Percentiles rank a stretch among this genome's conserved stretches.
Evolutionary conservation across 2,888 invertebrate genomes (phyloP).

Genomic region (Leptinotarsa tumamoca): DNA sequence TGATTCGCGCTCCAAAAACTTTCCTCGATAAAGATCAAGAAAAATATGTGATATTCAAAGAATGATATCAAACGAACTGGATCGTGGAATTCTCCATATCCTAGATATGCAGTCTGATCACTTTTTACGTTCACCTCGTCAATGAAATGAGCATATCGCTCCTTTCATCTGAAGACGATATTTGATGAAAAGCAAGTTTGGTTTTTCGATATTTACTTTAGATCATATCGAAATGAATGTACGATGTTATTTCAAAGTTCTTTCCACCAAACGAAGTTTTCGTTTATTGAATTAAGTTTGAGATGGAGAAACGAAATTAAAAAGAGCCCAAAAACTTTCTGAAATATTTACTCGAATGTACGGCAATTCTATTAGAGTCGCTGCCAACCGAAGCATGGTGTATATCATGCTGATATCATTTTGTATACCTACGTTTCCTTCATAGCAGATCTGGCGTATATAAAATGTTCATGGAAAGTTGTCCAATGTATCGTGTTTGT

Average conservation of each 20-base stretch:
- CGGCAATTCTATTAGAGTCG: not conserved
- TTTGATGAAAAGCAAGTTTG: not conserved
- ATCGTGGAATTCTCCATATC: too few species aligned
- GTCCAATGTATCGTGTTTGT: not conserved
- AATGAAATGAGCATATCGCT: too few species aligned
- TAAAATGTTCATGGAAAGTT: not conserved
- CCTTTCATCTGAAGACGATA: too few species aligned
- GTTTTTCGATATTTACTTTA: not conserved
- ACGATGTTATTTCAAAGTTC: not conserved
- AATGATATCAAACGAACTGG: too few species aligned
- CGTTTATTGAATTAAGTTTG: slow-evolving; percentile 7
- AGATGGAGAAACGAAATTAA: not conserved
- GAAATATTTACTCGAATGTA: not conserved
- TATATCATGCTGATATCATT: not conserved
- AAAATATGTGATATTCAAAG: too few species aligned
- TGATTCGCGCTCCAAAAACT: too few species aligned
- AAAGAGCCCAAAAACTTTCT: not conserved
- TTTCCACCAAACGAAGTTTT: not conserved
- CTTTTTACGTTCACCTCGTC: too few species aligned
- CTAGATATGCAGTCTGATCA: too few species aligned
- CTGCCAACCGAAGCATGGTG: not conserved
- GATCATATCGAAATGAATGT: not conserved
- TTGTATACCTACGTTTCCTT: not conserved
- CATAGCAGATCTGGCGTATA: not conserved
- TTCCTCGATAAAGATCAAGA: too few species aligned